Base-by-base conservation (phyloP, 2,888 invertebrate genomes). In the Harmothoe impar region DNA sequence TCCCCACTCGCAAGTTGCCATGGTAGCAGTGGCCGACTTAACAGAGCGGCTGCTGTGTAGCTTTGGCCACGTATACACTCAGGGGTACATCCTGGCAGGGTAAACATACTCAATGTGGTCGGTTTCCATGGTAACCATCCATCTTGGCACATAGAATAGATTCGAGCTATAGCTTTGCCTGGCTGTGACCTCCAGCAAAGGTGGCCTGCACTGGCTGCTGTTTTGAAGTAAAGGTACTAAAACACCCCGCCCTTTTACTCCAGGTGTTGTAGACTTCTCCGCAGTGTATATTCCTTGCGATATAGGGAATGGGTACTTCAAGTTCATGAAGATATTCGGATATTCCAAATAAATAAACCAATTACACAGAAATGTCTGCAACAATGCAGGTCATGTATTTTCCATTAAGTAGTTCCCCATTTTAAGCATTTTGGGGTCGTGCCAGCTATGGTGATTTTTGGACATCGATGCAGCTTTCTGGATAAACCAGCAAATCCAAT, bases 51-150 rank as follows among this genome's bases (percentile, higher is more conserved):
- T 20, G 17, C n/a, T n/a, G 31, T 29, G 17, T n/a, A 29, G 29
- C 43, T 43, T n/a, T 20, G 77, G 77, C 77, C 25, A 77, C 20
- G 77, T 25, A 25, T 62, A 62, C 62, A 23, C 43, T 43, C n/a
- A 43, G 1, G 72, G 72, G 72, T 43, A 81, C 81, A 81, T 35
- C 43, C 43, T 43, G 15, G 17, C 7, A 54, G 56, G 25, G 33
- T 86, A 86, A 86, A 86, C 86, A 86, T 1, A 17, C 52, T 29
- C 52, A 54, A 52, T 86, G 35, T 84, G 0, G 33, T 52, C 0
- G 52, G 86, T 86, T 86, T 29, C 56, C 56, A 86, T 86, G 86
- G 86, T 25, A 86, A 86, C 86, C 54, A 25, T 33, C 86, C 54
- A 25, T 33, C 51, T 51, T 84, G 84, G 84, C 51, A 84, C 23